Evolutionary conservation across 2,888 invertebrate species (phyloP).

Genomic region (Adelphocoris suturalis): DNA sequence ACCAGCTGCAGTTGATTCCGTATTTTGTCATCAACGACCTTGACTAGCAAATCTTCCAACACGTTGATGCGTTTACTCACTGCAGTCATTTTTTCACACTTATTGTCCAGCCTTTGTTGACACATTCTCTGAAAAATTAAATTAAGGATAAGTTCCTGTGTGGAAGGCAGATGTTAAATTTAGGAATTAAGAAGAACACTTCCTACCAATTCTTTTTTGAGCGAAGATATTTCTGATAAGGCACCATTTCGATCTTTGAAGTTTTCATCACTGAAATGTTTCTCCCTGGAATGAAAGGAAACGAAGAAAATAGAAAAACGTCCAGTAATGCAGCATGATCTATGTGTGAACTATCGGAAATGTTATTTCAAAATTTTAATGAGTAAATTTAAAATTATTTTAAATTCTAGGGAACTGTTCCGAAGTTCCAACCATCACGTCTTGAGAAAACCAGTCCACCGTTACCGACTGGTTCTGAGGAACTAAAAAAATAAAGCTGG

Average conservation of each 20-base stretch:
- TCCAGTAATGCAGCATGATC: too few species aligned
- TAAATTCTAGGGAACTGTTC: too few species aligned
- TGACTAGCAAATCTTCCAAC: conserved; percentile 66
- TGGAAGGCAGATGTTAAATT: too few species aligned
- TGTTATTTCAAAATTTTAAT: too few species aligned
- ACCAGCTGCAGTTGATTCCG: conserved; percentile 63
- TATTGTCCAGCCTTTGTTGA: conserved; percentile 71
- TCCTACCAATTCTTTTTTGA: conserved; percentile 72
- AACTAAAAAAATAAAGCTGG: too few species aligned
- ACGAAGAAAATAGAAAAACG: not conserved
- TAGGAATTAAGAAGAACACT: not conserved
- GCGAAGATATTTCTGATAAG: conserved; percentile 61
- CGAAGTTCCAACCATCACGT: too few species aligned
- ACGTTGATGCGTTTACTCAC: conserved; percentile 59
- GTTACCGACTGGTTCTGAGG: too few species aligned
- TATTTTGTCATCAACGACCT: conserved; percentile 64
- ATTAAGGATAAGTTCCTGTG: not conserved
- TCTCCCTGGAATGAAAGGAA: conserved; percentile 64
- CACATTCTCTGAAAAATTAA: conserved; percentile 55
- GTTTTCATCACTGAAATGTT: conserved; percentile 68
- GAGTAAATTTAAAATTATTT: too few species aligned
- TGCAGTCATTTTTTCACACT: conserved; percentile 56
- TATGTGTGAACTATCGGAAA: too few species aligned
- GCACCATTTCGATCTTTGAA: conserved; percentile 16
- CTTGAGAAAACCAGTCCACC: too few species aligned